Evolutionary conservation across 2,113 vertebrate species (phyloP).

Genomic region (Scomber colias): DNA sequence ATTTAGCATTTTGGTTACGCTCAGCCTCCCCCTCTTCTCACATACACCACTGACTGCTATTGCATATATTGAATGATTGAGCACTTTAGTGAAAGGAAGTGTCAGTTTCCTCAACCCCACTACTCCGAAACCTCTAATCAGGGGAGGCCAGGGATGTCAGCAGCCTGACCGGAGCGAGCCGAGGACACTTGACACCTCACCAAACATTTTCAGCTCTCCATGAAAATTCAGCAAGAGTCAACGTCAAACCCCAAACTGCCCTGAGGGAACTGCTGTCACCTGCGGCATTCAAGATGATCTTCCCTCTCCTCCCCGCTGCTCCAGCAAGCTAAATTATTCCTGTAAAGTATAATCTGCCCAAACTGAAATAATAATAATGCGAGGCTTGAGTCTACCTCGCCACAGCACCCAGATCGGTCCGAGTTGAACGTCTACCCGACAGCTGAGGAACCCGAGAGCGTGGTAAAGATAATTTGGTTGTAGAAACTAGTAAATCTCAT

Average conservation of each 20-base stretch:
- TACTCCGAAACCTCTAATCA: background rate
- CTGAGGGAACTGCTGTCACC: slow-evolving; percentile 70
- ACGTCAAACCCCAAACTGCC: slow-evolving; percentile 48
- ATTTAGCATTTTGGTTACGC: too few species aligned
- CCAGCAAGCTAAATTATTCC: slow-evolving; percentile 52
- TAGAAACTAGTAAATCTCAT: slow-evolving; percentile 3
- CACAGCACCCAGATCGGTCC: slow-evolving; percentile 8
- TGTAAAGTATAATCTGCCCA: slow-evolving; percentile 47
- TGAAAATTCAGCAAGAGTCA: slow-evolving; percentile 63
- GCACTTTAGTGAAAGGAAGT: background rate
- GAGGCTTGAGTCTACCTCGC: slow-evolving; percentile 6
- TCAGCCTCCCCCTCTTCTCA: background rate
- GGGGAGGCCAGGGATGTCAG: slow-evolving; percentile 11
- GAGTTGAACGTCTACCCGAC: background rate
- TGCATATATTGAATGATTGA: background rate
- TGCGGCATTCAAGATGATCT: slow-evolving; percentile 46
- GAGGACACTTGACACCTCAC: slow-evolving; percentile 49
- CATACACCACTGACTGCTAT: background rate
- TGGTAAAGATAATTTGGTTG: background rate
- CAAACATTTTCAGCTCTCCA: slow-evolving; percentile 48
- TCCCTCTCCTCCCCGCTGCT: slow-evolving; percentile 7
- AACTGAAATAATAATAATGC: slow-evolving; percentile 61
- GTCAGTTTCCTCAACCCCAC: background rate
- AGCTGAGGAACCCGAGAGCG: background rate
- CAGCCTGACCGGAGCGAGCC: slow-evolving; percentile 17